Conservation (phyloP, 2,113 vertebrate genomes). For the Hiodon alosoides region DNA sequence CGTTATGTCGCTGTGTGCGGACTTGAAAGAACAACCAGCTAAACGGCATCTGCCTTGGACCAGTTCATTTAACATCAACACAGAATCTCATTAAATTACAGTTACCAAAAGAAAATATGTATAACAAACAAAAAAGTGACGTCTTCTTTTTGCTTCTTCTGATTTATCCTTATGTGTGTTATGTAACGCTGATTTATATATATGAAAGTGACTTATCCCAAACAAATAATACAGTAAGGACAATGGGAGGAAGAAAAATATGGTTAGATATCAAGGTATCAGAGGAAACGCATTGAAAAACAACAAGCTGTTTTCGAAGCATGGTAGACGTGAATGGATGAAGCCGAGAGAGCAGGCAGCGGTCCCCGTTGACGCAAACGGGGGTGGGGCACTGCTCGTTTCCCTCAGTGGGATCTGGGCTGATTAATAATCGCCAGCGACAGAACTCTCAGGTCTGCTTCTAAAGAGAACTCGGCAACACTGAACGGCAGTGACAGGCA, state of each 20-base stretch:
- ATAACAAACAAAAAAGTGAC: too few relatives aligned
- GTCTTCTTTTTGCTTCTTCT: too few relatives aligned
- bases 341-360: background rate
- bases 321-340: background rate
- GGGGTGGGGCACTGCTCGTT: slow-evolving; percentile 4
- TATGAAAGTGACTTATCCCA: too few relatives aligned
- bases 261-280: background rate
- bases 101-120: too few relatives aligned
- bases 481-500: background rate
- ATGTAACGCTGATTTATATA: too few relatives aligned
- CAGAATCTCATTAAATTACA: too few relatives aligned
- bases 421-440: slow-evolving; percentile 2
- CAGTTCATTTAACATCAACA: too few relatives aligned
- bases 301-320: background rate
- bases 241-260: background rate
- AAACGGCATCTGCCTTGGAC: too few relatives aligned
- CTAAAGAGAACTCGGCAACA: background rate
- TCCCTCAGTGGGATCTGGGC: background rate
- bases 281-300: background rate
- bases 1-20: too few relatives aligned
- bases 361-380: background rate
- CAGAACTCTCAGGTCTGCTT: background rate
- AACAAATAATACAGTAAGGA: too few relatives aligned
- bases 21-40: too few relatives aligned
- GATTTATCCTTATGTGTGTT: too few relatives aligned